A percentile compares a stretch with the other conserved stretches of the same genome.
Evolutionary conservation across 2,797 vertebrate species (phyloP).

Genomic region (Acrossocheilus wenchowensis): DNA sequence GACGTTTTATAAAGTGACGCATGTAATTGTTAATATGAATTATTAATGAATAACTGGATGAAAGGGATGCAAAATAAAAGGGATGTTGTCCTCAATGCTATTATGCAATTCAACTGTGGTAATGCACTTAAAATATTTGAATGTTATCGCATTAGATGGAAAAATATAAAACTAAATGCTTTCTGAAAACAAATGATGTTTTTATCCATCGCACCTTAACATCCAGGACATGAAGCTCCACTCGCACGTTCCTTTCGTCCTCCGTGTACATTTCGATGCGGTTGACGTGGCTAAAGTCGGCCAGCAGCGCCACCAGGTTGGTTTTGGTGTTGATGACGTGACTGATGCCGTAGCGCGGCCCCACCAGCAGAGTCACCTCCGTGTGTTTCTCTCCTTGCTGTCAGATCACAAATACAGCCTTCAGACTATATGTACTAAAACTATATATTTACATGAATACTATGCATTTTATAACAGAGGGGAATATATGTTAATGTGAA

Average conservation of each 20-base stretch:
- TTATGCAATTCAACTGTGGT: not conserved
- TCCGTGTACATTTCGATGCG: slow-evolving; percentile 98
- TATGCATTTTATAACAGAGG: not conserved
- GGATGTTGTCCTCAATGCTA: not conserved
- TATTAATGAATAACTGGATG: not conserved
- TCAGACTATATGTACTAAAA: not conserved
- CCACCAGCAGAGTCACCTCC: slow-evolving; percentile 95
- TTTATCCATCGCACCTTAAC: slow-evolving; percentile 84
- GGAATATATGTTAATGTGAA: not conserved
- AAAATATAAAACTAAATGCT: not conserved
- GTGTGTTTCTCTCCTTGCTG: slow-evolving; percentile 97
- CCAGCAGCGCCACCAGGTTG: slow-evolving; percentile 94
- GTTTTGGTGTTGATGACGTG: slow-evolving; percentile 99
- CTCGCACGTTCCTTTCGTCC: slow-evolving; percentile 89
- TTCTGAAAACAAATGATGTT: not conserved
- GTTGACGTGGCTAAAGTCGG: slow-evolving; percentile 98
- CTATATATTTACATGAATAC: not conserved
- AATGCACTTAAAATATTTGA: not conserved
- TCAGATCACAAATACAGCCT: slow-evolving; percentile 6
- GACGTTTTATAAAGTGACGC: not conserved
- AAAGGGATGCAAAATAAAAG: not conserved
- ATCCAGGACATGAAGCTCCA: slow-evolving; percentile 97
- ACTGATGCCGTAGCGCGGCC: slow-evolving; percentile 96
- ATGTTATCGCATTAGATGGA: not conserved
- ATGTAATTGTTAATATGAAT: not conserved